phyloP scores from a whole-genome alignment of 2,113 vertebrate genomes.

The Leptobrachium leishanense region DNA sequence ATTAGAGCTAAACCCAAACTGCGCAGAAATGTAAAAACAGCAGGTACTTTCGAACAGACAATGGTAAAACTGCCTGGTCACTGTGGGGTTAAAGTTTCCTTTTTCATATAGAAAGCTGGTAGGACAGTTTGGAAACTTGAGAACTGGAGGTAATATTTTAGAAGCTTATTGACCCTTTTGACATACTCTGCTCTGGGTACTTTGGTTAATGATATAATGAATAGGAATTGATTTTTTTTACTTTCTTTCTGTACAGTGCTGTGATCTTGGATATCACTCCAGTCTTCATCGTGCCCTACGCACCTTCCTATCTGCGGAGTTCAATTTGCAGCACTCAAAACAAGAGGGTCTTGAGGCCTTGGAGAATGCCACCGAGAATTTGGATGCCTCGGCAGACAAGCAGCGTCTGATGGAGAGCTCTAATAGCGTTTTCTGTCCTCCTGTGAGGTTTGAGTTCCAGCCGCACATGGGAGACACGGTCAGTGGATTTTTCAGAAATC shows the following conservation, averaged over 20 bases:
- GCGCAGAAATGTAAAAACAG: too few species aligned
- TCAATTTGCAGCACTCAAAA: conserved; percentile 92
- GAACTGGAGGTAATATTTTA: too few species aligned
- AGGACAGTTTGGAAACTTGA: too few species aligned
- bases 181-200: too few species aligned
- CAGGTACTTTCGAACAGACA: too few species aligned
- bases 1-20: too few species aligned
- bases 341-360: conserved; percentile 90
- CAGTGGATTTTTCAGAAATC: background rate
- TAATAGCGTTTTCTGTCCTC: conserved; percentile 96
- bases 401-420: conserved; percentile 98
- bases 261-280: conserved; percentile 96
- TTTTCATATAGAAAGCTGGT: too few species aligned
- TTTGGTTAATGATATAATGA: too few species aligned
- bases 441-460: conserved; percentile 96
- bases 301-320: conserved; percentile 94
- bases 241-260: conserved; percentile 76
- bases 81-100: too few species aligned
- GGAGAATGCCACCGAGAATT: conserved; percentile 88
- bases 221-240: background rate
- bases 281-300: conserved; percentile 91
- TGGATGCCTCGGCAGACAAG: conserved; percentile 93
- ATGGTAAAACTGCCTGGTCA: too few species aligned
- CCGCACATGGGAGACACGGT: conserved; percentile 98
- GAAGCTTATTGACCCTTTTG: too few species aligned